Conservation (phyloP, 2,888 invertebrate genomes). For the Scelioninae gen. 2 region DNA sequence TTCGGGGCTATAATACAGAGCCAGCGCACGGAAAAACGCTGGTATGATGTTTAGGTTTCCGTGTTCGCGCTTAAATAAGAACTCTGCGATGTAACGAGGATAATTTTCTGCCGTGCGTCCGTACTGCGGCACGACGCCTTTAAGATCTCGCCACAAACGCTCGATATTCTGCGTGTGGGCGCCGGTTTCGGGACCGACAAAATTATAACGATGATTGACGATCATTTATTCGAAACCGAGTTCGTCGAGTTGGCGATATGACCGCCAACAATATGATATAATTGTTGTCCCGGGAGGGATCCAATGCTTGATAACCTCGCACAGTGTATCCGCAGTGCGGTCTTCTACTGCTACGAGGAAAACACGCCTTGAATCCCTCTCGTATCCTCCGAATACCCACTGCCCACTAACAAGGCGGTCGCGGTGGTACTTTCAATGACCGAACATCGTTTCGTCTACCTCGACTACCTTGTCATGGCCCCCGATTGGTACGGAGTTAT, state of each 20-base stretch:
- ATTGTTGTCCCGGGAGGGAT: neutral
- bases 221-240: conserved; percentile 17
- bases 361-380: neutral
- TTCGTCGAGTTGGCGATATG: neutral
- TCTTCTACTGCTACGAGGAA: neutral
- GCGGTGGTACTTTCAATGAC: conserved; percentile 7
- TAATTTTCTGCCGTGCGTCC: conserved; percentile 8
- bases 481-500: too few relatives aligned
- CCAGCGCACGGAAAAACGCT: too few relatives aligned
- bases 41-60: too few relatives aligned
- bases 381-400: conserved; percentile 2
- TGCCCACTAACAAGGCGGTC: neutral
- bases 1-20: too few relatives aligned
- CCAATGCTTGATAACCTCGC: neutral
- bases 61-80: conserved; percentile 26
- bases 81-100: conserved; percentile 24
- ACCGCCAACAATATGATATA: neutral
- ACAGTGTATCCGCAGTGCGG: neutral
- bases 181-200: conserved; percentile 18
- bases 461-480: neutral
- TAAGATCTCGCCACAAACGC: conserved; percentile 15
- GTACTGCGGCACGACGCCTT: conserved; percentile 8
- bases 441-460: conserved; percentile 8
- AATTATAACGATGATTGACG: conserved; percentile 10
- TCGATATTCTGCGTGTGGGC: conserved; percentile 35